Base-by-base conservation (phyloP, 1,140 invertebrate genomes). In the Xylocopa sonorina region DNA sequence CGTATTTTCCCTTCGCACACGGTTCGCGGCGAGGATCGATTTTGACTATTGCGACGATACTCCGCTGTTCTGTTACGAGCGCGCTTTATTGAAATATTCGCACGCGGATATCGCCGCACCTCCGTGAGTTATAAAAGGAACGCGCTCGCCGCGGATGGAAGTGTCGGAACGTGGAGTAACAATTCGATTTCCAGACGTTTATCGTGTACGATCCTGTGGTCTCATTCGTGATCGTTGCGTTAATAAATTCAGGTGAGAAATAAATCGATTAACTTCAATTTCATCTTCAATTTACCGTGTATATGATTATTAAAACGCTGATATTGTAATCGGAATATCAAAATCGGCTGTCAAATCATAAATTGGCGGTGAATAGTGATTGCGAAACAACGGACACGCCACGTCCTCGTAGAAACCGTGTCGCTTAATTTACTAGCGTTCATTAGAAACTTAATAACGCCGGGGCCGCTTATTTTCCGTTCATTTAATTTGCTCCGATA, bases 81-180 rank as follows among this genome's bases (percentile, higher is more conserved):
- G 16, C 24, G 53, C 46, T 62, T 69, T 69, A 72, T 73, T 51
- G 76, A 72, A 85, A 83, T 77, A 83, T 66, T 83, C 63, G 62
- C 78, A 85, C 67, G 21, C 29, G 34, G 21, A 12, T 32, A 74
- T 12, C n/a, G n/a, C n/a, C 34, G 16, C 4, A 18, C 16, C 7
- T 50, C 10, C 43, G 21, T 14, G n/a, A 21, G 32, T 24, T 38
- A n/a, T 51, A 51, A 41, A 50, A 18, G 32, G 21, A 32, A 18
- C 3, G 18, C 38, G 63, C 27, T 29, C 41, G 12, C 10, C 18
- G 18, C 18, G 24, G 24, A 16, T 29, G 29, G n/a, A 64, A 16
- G 24, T 46, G 41, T 46, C 16, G 24, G 29, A 55, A 55, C 24
- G 53, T 55, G 24, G 53, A 55, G 53, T 18, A 12, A 55, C n/a